phyloP scores from a whole-genome alignment of 2,888 invertebrate genomes.

The Synanthedon myopaeformis region DNA sequence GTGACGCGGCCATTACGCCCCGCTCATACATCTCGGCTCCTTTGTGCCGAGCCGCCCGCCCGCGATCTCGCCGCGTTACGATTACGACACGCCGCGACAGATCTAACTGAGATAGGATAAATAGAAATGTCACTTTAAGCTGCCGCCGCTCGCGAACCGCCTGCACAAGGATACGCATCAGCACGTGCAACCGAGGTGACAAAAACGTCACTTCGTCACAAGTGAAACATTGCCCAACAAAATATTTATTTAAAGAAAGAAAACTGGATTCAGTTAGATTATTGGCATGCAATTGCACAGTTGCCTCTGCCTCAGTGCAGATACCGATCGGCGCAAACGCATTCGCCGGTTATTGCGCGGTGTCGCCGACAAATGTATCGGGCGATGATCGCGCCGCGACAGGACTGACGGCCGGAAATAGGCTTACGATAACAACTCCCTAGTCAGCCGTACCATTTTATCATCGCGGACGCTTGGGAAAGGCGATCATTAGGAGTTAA shows the following conservation, averaged over 20 bases:
- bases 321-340: constrained; percentile 48
- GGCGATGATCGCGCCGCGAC: constrained; percentile 56
- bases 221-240: neutral
- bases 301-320: constrained; percentile 35
- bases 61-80: constrained; percentile 52
- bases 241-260: neutral
- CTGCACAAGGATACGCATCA: constrained; percentile 41
- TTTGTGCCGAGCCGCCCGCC: constrained; percentile 45
- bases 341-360: constrained; percentile 25
- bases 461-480: constrained; percentile 48
- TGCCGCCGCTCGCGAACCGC: constrained; percentile 42
- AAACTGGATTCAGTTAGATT: constrained; percentile 37
- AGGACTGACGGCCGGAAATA: constrained; percentile 66
- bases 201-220: constrained; percentile 34
- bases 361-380: constrained; percentile 66
- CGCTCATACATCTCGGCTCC: constrained; percentile 58
- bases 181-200: constrained; percentile 40
- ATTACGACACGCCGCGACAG: constrained; percentile 61
- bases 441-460: constrained; percentile 50
- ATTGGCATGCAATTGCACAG: constrained; percentile 50
- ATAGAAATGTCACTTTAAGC: constrained; percentile 66
- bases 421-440: constrained; percentile 63
- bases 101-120: constrained; percentile 58
- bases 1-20: constrained; percentile 62
- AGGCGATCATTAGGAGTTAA: constrained; percentile 60